Percentiles rank a stretch among this genome's conserved stretches.
phyloP scores from a whole-genome alignment of 2,113 vertebrate species.

The Myanophis thanlyinensis region DNA sequence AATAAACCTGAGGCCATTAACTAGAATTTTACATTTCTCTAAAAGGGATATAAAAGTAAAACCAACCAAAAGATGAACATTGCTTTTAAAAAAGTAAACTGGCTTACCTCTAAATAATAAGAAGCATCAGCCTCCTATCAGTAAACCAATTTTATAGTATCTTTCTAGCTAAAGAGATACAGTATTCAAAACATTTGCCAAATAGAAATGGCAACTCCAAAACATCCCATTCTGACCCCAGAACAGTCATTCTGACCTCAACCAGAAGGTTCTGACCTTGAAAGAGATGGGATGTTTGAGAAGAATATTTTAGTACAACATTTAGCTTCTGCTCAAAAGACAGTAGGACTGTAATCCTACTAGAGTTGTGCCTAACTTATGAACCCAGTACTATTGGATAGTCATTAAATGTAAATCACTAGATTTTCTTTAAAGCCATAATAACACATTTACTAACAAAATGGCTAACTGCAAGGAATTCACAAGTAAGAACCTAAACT shows the following conservation, averaged over 20 bases:
- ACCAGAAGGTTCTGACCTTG: no score
- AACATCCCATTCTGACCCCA: no score
- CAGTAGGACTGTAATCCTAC: no score
- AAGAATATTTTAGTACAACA: no score
- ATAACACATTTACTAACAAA: not conserved
- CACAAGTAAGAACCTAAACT: not conserved
- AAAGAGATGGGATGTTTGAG: no score
- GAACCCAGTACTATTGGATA: not conserved
- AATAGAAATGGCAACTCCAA: no score
- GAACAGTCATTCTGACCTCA: no score
- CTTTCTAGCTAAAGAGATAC: not conserved
- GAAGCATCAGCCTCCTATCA: no score
- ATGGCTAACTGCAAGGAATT: not conserved
- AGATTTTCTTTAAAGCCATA: not conserved
- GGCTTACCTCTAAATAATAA: no score
- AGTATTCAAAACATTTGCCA: no score
- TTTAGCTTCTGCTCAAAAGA: not conserved
- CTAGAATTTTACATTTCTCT: not conserved
- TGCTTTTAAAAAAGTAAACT: no score
- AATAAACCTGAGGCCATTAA: no score
- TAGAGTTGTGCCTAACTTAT: not conserved
- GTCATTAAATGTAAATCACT: not conserved
- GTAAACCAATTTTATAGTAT: not conserved
- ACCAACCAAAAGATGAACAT: not conserved
- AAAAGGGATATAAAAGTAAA: not conserved